A percentile compares a stretch with the other conserved stretches of the same genome.
Evolutionary conservation across 2,888 invertebrate genomes (phyloP).

Genomic region (Tenthredo mesomela): DNA sequence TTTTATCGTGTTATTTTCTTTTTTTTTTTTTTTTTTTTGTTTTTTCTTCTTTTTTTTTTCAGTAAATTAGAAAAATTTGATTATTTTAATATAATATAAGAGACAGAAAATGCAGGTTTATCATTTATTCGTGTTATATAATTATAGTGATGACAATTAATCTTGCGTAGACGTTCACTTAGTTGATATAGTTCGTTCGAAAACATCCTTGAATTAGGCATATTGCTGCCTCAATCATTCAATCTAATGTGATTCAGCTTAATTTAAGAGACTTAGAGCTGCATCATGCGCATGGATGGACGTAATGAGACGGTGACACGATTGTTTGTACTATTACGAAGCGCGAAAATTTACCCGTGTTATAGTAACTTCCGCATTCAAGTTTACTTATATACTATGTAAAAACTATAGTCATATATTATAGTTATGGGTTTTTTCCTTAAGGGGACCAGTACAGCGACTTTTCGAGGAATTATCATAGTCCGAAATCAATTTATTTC

Average conservation of each 20-base stretch:
- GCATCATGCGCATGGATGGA: too few relatives aligned
- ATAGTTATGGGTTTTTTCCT: neutral
- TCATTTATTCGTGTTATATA: neutral
- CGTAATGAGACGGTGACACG: neutral
- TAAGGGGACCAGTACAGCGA: too few relatives aligned
- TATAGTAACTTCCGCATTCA: neutral
- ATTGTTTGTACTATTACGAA: neutral
- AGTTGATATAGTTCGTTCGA: neutral
- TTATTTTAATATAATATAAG: neutral
- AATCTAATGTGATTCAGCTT: slow-evolving; percentile 30
- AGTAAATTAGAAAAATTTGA: neutral
- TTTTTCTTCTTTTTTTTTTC: neutral
- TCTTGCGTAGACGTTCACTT: neutral
- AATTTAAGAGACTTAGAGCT: neutral
- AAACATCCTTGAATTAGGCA: slow-evolving; percentile 21
- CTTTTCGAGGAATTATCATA: too few relatives aligned
- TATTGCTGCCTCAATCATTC: slow-evolving; percentile 34
- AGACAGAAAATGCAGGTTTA: neutral
- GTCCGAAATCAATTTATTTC: too few relatives aligned
- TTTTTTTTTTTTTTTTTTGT: neutral
- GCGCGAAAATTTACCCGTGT: neutral
- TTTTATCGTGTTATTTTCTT: neutral
- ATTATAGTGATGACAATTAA: neutral
- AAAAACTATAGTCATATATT: neutral
- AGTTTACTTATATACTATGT: neutral